phyloP scores from a whole-genome alignment of 2,113 vertebrate species.

The Nothocercus nigrocapillus region DNA sequence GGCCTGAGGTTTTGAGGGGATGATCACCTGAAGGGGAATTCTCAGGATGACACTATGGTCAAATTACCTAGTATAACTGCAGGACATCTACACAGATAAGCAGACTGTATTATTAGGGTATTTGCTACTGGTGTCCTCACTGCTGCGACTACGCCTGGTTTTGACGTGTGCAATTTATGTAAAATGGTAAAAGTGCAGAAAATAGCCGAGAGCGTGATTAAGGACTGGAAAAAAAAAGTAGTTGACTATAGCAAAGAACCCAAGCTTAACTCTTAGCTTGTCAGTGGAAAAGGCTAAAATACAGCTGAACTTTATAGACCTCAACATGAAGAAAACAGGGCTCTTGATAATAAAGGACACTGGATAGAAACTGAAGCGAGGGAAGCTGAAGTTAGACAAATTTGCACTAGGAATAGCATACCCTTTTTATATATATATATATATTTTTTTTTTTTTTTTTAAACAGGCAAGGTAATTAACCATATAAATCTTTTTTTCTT shows the following conservation, averaged over 20 bases:
- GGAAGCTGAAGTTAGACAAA: not conserved
- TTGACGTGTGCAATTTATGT: not conserved
- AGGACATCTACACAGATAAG: not conserved
- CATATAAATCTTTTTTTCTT: not conserved
- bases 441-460: not conserved
- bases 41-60: not conserved
- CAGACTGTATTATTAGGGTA: not conserved
- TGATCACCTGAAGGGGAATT: not conserved
- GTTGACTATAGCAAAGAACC: not conserved
- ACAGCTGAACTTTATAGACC: not conserved
- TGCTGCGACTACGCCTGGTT: not conserved
- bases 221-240: not conserved
- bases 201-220: not conserved
- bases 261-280: not conserved
- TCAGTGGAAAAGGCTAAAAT: not conserved
- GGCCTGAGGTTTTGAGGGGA: not conserved
- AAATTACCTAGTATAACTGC: not conserved
- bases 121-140: not conserved
- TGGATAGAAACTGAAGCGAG: not conserved
- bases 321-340: not conserved
- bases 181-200: not conserved
- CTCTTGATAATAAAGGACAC: not conserved
- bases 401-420: not conserved
- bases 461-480: not conserved
- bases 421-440: too few species aligned